Conservation (phyloP, 2,113 vertebrate genomes). For the Pheucticus melanocephalus region DNA sequence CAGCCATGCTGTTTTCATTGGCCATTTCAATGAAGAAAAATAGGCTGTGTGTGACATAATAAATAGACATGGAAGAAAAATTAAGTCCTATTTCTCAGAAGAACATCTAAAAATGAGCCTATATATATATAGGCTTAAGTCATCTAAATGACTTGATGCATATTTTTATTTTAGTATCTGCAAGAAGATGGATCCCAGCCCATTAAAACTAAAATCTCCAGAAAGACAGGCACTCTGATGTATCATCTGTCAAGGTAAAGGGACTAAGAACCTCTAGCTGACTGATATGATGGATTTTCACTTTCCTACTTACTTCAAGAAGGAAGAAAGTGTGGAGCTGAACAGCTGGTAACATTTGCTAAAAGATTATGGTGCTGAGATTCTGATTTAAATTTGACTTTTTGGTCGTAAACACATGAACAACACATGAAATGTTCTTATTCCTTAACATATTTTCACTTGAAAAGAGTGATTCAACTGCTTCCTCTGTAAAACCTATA, state of each 20-base stretch:
- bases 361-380: conserved; percentile 46
- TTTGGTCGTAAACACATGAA: conserved; percentile 41
- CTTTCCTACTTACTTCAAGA: conserved; percentile 31
- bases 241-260: conserved; percentile 55
- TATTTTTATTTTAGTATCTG: conserved; percentile 32
- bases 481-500: neutral
- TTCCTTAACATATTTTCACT: conserved; percentile 12
- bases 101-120: neutral
- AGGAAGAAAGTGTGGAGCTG: conserved; percentile 37
- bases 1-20: neutral
- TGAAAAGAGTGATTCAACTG: neutral
- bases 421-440: conserved; percentile 3
- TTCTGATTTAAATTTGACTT: conserved; percentile 59
- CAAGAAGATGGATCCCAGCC: conserved; percentile 41
- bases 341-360: conserved; percentile 67
- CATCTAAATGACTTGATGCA: neutral
- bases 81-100: neutral
- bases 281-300: conserved; percentile 42
- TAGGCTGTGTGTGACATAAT: neutral
- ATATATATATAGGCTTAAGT: neutral
- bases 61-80: neutral
- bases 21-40: neutral
- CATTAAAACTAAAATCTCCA: conserved; percentile 42
- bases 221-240: neutral
- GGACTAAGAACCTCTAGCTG: neutral